Evolutionary conservation across 2,888 invertebrate species (phyloP).

Genomic region (Argynnis bischoffii): DNA sequence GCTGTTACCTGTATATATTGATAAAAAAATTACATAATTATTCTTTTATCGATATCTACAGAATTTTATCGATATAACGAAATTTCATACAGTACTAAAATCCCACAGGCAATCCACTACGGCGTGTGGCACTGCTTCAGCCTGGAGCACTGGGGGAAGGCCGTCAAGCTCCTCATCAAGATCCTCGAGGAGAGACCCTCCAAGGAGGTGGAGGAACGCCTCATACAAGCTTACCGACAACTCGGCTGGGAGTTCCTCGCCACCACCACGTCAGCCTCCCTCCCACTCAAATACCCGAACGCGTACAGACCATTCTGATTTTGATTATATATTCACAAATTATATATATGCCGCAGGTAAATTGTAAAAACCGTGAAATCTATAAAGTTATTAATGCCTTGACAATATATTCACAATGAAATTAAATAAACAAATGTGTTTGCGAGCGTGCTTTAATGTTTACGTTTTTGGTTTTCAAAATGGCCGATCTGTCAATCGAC

Average conservation of each 20-base stretch:
- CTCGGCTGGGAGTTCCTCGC: slow-evolving; percentile 89
- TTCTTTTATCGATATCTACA: no score
- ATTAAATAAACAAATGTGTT: no score
- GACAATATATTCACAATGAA: no score
- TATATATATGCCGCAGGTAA: background rate
- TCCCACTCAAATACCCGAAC: slow-evolving; percentile 87
- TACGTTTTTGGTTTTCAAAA: no score
- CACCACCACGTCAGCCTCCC: slow-evolving; percentile 75
- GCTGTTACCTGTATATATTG: background rate
- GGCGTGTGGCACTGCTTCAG: slow-evolving; percentile 91
- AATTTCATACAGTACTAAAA: background rate
- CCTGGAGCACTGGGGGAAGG: slow-evolving; percentile 90
- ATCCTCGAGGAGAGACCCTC: slow-evolving; percentile 91
- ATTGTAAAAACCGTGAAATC: background rate
- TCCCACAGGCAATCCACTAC: slow-evolving; percentile 86
- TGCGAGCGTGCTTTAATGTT: no score
- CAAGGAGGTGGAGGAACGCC: slow-evolving; percentile 87
- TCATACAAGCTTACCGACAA: slow-evolving; percentile 83
- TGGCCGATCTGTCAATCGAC: no score
- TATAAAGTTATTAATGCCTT: no score
- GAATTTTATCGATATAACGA: no score
- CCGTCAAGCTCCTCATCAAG: slow-evolving; percentile 88
- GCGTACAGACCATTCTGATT: slow-evolving; percentile 87
- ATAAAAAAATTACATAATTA: background rate
- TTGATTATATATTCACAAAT: background rate